Conservation (phyloP, 37 sponge, comb jelly and placozoan species). For the Oscarella lobularis region DNA sequence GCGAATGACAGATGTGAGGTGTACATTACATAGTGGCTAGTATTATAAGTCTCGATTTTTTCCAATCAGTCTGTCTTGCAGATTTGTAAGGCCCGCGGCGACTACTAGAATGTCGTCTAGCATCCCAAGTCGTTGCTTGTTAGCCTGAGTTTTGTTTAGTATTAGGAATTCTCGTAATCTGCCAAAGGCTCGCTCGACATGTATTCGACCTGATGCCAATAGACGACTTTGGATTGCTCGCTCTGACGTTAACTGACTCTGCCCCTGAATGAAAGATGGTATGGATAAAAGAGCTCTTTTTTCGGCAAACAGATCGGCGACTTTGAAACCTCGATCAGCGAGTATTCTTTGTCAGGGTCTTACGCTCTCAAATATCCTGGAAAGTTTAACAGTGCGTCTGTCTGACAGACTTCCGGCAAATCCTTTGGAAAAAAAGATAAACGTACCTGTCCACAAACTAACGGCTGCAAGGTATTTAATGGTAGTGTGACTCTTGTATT, state of each 20-base stretch:
- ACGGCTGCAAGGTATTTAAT: conserved; percentile 11
- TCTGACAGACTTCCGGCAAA: conserved; percentile 8
- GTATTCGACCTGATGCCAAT: conserved; percentile 8
- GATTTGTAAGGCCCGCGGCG: conserved; percentile 17
- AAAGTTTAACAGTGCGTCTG: background rate
- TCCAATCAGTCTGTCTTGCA: conserved; percentile 17
- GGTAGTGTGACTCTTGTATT: conserved; percentile 19
- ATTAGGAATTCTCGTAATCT: conserved; percentile 20
- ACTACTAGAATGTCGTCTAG: conserved; percentile 32
- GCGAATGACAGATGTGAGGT: no score
- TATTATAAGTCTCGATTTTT: conserved; percentile 3
- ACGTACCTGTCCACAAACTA: conserved; percentile 15
- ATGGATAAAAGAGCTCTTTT: conserved; percentile 10
- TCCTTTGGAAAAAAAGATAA: conserved; percentile 8
- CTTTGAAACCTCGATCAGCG: conserved; percentile 15
- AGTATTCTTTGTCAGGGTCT: conserved; percentile 14
- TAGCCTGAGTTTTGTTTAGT: conserved; percentile 11
- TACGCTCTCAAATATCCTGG: conserved; percentile 2
- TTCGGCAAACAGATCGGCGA: conserved; percentile 3
- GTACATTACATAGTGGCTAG: no score
- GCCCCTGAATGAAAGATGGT: conserved; percentile 5
- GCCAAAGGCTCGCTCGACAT: conserved; percentile 12
- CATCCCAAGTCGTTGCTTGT: conserved; percentile 7
- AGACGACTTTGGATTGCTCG: background rate
- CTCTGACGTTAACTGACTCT: background rate